phyloP scores from a whole-genome alignment of 2,113 vertebrate species.

The Mugil cephalus region DNA sequence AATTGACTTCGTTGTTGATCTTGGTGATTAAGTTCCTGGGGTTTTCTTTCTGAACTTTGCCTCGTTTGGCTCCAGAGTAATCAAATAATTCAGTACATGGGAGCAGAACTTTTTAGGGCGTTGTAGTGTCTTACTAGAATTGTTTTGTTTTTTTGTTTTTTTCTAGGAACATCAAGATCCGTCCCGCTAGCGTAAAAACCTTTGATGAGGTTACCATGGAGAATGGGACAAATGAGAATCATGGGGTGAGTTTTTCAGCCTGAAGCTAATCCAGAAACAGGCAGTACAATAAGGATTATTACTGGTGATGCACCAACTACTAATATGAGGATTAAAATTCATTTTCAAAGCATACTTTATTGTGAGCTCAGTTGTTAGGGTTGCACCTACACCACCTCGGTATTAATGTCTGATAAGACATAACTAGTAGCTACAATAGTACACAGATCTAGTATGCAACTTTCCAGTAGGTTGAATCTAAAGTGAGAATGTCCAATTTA shows the following conservation, averaged over 20 bases:
- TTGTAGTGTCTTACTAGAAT: slow-evolving; percentile 45
- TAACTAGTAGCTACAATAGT: too few relatives aligned
- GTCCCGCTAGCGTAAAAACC: slow-evolving; percentile 91
- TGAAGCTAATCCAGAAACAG: slow-evolving; percentile 21
- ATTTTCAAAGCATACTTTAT: too few relatives aligned
- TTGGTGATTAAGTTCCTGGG: slow-evolving; percentile 65
- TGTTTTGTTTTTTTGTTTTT: slow-evolving; percentile 35
- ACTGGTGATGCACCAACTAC: too few relatives aligned
- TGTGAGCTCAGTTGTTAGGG: too few relatives aligned
- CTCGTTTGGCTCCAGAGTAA: slow-evolving; percentile 9
- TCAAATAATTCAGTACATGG: slow-evolving; percentile 30
- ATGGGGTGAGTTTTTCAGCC: slow-evolving; percentile 81
- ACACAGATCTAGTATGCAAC: too few relatives aligned
- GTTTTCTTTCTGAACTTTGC: slow-evolving; percentile 53
- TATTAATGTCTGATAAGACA: too few relatives aligned
- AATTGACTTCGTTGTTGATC: slow-evolving; percentile 49
- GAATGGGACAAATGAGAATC: slow-evolving; percentile 80
- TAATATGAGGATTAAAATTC: too few relatives aligned
- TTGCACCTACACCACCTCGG: too few relatives aligned
- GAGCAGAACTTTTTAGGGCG: slow-evolving; percentile 10
- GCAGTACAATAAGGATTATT: not conserved
- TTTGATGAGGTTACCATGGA: slow-evolving; percentile 91
- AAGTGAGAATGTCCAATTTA: too few relatives aligned
- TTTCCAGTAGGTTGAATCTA: too few relatives aligned
- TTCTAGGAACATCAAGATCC: slow-evolving; percentile 86